Base-by-base conservation (phyloP, 2,797 vertebrate genomes). In the Schizothorax lantsangensis region DNA sequence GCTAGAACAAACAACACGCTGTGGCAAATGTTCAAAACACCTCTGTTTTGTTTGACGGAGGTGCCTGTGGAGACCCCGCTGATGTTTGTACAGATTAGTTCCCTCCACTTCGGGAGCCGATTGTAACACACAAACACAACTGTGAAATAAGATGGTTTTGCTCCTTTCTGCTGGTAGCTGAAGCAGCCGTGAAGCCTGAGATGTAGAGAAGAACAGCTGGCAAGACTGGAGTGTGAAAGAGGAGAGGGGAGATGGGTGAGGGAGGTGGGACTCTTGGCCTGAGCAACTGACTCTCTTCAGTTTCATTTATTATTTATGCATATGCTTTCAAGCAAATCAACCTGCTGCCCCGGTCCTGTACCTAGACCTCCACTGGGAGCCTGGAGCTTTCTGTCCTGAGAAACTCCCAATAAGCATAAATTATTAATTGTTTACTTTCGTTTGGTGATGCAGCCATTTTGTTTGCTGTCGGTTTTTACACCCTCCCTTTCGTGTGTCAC, bases 241-340 rank as follows among this genome's bases (percentile, higher is more conserved):
- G 49, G 86, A 89, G 88, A 84, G 82, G 59, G 88, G 81, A 84
- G 45, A 74, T 75, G 87, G 84, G 79, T 85, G 86, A 84, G 79
- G 87, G 87, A 77, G 78, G 80, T 85, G 77, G 82, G 82, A 91
- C 85, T 89, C 54, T 77, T 88, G 88, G 86, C 90, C 79, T 84
- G 88, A 36, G 87, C 88, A 88, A 88, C 89, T 79, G 68, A 80
- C 78, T 90, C 88, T 62, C 68, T 83, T 57, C 86, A 78, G 83
- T 81, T 66, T 54, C 43, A 94, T 95, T 87, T 92, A 94, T 93
- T 93, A 95, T 95, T 94, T 81, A 94, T 92, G 78, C 71, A 14
- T 89, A 88, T 90, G 89, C 93, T 93, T 94, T 94, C 90, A 94
- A 88, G 89, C 85, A 90, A 92, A 91, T 89, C 86, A 87, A 86